A percentile compares a stretch with the other conserved stretches of the same genome.
Conservation (phyloP, 1,140 invertebrate species). For the Zaprionus davidi region DNA sequence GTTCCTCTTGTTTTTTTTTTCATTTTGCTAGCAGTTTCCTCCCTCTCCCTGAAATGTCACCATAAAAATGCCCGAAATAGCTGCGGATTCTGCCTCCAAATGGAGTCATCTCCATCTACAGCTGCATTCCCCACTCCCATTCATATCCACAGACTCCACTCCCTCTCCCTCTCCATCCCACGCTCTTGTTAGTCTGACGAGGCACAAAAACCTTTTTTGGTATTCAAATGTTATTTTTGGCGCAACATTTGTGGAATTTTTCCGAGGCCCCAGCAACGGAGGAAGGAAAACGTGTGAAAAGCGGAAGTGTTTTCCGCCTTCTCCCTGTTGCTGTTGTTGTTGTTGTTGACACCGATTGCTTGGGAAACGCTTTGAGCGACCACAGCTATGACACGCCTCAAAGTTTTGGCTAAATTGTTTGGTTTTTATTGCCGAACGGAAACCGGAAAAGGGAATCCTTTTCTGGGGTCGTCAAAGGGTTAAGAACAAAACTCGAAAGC, state of each 20-base stretch:
- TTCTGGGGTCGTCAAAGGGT: slow-evolving; percentile 34
- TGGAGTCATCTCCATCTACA: slow-evolving; percentile 60
- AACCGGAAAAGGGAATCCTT: slow-evolving; percentile 39
- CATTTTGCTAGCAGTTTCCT: neutral
- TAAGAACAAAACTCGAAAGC: slow-evolving; percentile 34
- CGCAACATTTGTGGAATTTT: slow-evolving; percentile 64
- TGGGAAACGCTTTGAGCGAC: slow-evolving; percentile 50
- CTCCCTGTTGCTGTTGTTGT: slow-evolving; percentile 11
- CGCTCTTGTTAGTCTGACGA: slow-evolving; percentile 51
- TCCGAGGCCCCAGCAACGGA: slow-evolving; percentile 9
- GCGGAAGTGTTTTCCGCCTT: slow-evolving; percentile 63
- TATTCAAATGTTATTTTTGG: slow-evolving; percentile 79
- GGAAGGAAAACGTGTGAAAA: slow-evolving; percentile 65
- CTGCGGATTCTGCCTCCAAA: slow-evolving; percentile 39
- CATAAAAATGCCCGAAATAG: slow-evolving; percentile 44
- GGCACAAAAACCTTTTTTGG: slow-evolving; percentile 72
- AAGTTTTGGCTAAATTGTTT: slow-evolving; percentile 52
- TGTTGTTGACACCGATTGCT: slow-evolving; percentile 44
- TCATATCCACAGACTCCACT: neutral
- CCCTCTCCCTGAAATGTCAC: slow-evolving; percentile 2
- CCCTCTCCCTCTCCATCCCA: neutral
- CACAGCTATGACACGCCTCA: slow-evolving; percentile 55
- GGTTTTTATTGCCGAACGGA: slow-evolving; percentile 38
- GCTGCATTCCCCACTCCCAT: slow-evolving; percentile 14
- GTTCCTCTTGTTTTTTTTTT: neutral